These are phyloP conservation scores for Uromys caudimaculatus DNA, from an alignment of 2,797 vertebrate species.

Conservation along the genomic window DNA sequence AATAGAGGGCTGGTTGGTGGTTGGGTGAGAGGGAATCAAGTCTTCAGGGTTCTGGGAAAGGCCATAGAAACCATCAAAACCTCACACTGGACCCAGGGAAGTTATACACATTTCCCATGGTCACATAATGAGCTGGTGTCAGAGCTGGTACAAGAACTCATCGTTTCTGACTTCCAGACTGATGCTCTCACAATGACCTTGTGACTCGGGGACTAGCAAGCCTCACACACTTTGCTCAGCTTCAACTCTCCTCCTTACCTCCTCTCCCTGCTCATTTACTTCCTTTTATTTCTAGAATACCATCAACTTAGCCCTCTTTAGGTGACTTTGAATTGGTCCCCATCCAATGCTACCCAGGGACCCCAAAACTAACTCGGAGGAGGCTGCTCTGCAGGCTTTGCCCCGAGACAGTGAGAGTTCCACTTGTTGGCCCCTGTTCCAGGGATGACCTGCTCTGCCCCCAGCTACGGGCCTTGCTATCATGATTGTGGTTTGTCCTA, in stretches of 20 bases:
- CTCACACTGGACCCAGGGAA: neutral
- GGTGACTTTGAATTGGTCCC: neutral
- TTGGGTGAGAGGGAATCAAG: neutral
- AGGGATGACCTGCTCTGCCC: neutral
- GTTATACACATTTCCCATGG: neutral
- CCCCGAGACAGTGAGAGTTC: neutral
- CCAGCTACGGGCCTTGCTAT: neutral
- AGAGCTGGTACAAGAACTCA: neutral
- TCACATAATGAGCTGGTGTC: neutral
- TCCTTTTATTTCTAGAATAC: neutral
- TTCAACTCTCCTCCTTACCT: neutral
- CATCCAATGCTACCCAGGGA: neutral
- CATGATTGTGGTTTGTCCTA: neutral
- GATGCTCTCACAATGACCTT: neutral
- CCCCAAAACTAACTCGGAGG: neutral
- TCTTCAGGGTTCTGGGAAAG: neutral
- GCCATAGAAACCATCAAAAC: neutral
- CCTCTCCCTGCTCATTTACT: too few relatives aligned
- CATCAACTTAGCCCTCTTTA: neutral
- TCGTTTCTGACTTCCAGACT: neutral
- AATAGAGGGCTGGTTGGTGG: neutral
- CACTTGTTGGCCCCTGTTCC: neutral
- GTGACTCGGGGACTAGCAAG: neutral
- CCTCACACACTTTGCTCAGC: neutral
- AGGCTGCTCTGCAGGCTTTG: neutral